phyloP scores from a whole-genome alignment of 2,113 vertebrate species.

The Erpornis zantholeuca region DNA sequence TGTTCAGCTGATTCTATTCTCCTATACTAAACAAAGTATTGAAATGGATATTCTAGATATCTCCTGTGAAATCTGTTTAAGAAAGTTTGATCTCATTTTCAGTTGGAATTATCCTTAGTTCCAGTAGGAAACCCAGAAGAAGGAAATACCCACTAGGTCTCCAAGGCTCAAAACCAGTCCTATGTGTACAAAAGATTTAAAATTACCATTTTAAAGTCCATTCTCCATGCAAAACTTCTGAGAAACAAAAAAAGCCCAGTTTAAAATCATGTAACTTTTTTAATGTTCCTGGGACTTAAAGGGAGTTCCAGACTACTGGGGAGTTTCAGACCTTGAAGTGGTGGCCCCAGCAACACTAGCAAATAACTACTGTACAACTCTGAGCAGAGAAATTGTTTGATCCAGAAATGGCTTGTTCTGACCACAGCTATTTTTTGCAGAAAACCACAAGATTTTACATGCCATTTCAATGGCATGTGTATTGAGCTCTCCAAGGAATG shows the following conservation, averaged over 20 bases:
- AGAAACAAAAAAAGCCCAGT: neutral
- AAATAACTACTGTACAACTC: neutral
- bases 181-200: neutral
- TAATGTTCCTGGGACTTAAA: neutral
- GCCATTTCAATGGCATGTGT: neutral
- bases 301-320: too few relatives aligned
- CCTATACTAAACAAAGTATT: neutral
- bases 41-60: neutral
- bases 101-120: neutral
- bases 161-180: neutral
- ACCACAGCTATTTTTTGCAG: neutral
- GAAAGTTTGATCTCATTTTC: neutral
- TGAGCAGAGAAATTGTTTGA: neutral
- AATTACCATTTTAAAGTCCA: accelerated
- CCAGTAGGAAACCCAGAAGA: neutral
- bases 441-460: neutral
- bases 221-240: neutral
- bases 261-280: neutral
- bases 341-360: neutral
- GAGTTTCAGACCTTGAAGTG: neutral
- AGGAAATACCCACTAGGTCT: neutral
- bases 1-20: neutral
- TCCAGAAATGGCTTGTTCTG: neutral
- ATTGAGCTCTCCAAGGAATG: neutral
- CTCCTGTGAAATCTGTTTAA: neutral